Conservation (phyloP, 1,140 invertebrate genomes). For the Caenorhabditis inopinata region DNA sequence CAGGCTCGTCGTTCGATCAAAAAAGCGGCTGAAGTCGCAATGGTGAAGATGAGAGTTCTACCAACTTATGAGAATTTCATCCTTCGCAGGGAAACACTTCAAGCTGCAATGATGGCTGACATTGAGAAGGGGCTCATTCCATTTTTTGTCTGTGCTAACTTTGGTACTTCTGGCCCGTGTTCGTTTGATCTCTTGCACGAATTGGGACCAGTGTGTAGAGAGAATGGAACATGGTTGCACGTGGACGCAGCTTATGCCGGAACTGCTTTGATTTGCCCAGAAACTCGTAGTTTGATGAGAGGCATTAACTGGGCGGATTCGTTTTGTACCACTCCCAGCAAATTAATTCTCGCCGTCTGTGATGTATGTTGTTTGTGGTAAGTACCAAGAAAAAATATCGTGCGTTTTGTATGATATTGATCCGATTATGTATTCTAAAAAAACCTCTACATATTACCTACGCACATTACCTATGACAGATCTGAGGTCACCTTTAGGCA, state of each 20-base stretch:
- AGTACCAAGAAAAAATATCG: not conserved
- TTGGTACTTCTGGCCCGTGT: constrained; percentile 1
- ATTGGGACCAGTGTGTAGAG: constrained; percentile 3
- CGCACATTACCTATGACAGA: too few relatives aligned
- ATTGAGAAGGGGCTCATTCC: not conserved
- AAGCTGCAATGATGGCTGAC: not conserved
- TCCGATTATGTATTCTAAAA: too few relatives aligned
- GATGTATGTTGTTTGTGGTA: constrained; percentile 15
- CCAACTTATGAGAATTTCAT: not conserved
- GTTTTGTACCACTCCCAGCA: constrained; percentile 14
- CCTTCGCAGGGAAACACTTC: not conserved
- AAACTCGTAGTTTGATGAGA: not conserved
- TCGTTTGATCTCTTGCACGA: not conserved
- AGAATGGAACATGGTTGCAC: constrained; percentile 14
- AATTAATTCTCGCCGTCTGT: constrained; percentile 7
- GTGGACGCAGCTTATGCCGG: constrained; percentile 10
- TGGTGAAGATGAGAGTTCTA: constrained; percentile 19
- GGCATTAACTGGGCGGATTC: constrained; percentile 12
- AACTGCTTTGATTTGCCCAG: not conserved
- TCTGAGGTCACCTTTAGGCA: too few relatives aligned
- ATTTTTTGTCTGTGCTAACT: constrained; percentile 2
- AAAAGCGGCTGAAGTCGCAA: not conserved
- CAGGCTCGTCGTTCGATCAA: constrained; percentile 26
- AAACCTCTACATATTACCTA: too few relatives aligned
- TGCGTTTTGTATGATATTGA: too few relatives aligned